phyloP scores from a whole-genome alignment of 2,797 vertebrate species.

The Brachyrhaphis roseni region DNA sequence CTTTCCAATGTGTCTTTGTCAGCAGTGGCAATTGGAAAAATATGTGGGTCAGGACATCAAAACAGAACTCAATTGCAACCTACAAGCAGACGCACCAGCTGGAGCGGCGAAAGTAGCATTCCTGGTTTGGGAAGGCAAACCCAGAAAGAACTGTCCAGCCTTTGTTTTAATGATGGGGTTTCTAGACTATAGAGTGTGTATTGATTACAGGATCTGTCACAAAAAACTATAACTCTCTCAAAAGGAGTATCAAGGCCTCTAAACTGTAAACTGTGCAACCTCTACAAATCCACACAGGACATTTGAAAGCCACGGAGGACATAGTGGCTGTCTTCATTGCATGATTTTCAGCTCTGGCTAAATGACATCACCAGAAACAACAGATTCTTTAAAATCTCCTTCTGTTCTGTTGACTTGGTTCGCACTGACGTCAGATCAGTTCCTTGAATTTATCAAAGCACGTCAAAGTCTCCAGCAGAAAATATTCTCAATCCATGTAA shows the following conservation, averaged over 20 bases:
- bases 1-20: slow-evolving; percentile 60
- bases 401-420: too few species aligned
- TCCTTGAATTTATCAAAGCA: neutral
- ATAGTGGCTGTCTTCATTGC: slow-evolving; percentile 57
- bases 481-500: neutral
- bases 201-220: slow-evolving; percentile 83
- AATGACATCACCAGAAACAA: slow-evolving; percentile 51
- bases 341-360: slow-evolving; percentile 55
- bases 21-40: slow-evolving; percentile 79
- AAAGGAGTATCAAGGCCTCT: slow-evolving; percentile 64
- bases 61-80: slow-evolving; percentile 67
- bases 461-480: neutral
- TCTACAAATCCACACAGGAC: slow-evolving; percentile 55
- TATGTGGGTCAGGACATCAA: slow-evolving; percentile 67
- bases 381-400: slow-evolving; percentile 57
- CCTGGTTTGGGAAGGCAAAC: slow-evolving; percentile 66
- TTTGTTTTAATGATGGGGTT: slow-evolving; percentile 73
- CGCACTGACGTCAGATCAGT: neutral
- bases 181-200: slow-evolving; percentile 65
- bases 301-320: slow-evolving; percentile 54
- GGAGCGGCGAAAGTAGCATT: slow-evolving; percentile 62
- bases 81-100: slow-evolving; percentile 73
- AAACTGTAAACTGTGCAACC: slow-evolving; percentile 73
- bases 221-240: slow-evolving; percentile 77
- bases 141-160: slow-evolving; percentile 56